A percentile compares a stretch with the other conserved stretches of the same genome.
Conservation (phyloP, 2,113 vertebrate genomes). For the Brachypteracias leptosomus region DNA sequence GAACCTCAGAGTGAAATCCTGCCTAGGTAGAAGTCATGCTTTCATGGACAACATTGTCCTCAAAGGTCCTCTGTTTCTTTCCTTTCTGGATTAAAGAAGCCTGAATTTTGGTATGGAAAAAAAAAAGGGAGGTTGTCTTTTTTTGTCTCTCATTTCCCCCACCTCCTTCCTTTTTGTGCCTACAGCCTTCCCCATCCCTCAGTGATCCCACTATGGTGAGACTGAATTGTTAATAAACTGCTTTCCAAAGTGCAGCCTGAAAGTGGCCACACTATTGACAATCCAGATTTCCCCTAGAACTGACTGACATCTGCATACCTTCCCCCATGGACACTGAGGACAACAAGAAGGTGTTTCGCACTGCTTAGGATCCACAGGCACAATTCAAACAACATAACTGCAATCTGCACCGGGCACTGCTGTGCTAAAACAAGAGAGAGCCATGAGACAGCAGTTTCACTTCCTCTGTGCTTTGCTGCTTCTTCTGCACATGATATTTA, state of each 20-base stretch:
- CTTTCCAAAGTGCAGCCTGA: background rate
- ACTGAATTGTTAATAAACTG: background rate
- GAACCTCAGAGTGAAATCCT: background rate
- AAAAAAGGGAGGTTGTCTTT: rapidly evolving
- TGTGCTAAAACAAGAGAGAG: background rate
- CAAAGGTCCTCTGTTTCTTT: background rate
- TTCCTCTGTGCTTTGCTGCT: background rate
- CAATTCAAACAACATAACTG: background rate
- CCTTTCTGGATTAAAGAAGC: background rate
- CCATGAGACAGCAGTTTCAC: constrained; percentile 43
- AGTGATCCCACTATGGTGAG: background rate
- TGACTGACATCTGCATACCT: rapidly evolving
- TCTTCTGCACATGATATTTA: constrained; percentile 47
- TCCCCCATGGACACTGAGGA: rapidly evolving
- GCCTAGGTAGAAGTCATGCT: background rate
- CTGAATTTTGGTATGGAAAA: background rate
- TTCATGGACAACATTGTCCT: background rate
- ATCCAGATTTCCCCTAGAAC: background rate
- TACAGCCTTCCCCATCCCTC: background rate
- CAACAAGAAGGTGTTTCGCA: background rate
- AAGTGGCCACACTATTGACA: background rate
- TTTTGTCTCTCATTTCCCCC: rapidly evolving
- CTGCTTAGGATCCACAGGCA: background rate
- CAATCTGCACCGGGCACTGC: background rate
- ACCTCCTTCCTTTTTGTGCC: rapidly evolving